Base-by-base conservation (phyloP, 2,888 invertebrate genomes). In the Achlya flavicornis region DNA sequence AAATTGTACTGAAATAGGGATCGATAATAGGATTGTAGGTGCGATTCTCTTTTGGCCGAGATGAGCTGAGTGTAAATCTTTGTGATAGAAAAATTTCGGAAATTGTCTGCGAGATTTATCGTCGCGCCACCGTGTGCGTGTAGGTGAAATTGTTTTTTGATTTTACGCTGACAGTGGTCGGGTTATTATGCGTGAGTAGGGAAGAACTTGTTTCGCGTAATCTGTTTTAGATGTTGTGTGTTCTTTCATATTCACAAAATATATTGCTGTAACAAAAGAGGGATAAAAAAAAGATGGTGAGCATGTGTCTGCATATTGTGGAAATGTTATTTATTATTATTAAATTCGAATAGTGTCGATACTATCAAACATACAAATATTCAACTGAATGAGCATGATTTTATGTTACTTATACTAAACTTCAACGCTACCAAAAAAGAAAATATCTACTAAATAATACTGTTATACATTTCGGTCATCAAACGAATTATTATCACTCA, bases 11-110 rank as follows among this genome's bases (percentile, higher is more conserved):
- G 88, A 76, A 89, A 91, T 89, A 88, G 89, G 90, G 91, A 91
- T 92, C 92, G 89, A 92, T 93, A 92, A 92, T 92, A 84, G 87
- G 84, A 91, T 92, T 90, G 88, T 86, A 91, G 91, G 91, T 89
- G 90, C 85, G 88, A 92, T 91, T 89, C 91, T 91, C 91, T 90
- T 87, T 80, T 67, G 68, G 74, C 38, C 83, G 82, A 86, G 88
- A 91, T 85, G 88, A 88, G 86, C 85, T 81, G 79, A 84, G 85
- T 89, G 88, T 91, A 90, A 89, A 89, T 91, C 90, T 90, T 86
- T 79, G 83, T 86, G 90, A 92, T 91, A 87, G 90, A 90, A 91
- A 91, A 90, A 86, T 91, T 93, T 92, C 87, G 91, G 91, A 92
- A 90, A 93, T 93, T 93, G 92, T 91, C 85, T 82, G 75, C 66